phyloP scores from a whole-genome alignment of 2,797 vertebrate species.

The Catharus ustulatus region DNA sequence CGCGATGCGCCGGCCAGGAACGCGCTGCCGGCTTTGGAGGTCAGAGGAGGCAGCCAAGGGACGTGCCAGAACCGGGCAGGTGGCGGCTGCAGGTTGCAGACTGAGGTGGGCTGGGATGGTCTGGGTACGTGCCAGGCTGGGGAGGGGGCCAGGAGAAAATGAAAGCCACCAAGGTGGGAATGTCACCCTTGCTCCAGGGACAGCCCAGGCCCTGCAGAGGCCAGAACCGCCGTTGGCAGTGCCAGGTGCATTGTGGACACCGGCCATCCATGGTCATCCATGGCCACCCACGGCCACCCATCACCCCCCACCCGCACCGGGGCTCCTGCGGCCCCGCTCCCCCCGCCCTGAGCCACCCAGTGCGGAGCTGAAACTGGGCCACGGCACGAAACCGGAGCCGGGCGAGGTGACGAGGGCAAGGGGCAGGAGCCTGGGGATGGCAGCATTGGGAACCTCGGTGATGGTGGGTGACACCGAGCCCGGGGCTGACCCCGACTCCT shows the following conservation, averaged over 20 bases:
- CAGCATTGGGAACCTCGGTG: neutral
- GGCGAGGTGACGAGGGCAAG: neutral
- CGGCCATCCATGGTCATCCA: rapidly evolving
- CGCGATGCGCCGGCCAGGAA: neutral
- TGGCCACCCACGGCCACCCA: neutral
- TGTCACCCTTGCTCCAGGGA: neutral
- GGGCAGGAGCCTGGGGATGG: neutral
- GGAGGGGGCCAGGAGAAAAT: neutral
- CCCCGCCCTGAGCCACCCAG: neutral
- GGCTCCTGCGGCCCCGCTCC: neutral
- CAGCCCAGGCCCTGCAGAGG: neutral
- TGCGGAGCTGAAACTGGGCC: neutral
- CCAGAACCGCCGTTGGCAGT: neutral
- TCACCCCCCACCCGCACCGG: neutral
- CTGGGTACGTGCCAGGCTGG: neutral
- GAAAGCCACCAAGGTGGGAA: neutral
- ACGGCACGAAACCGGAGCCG: neutral
- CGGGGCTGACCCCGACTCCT: neutral
- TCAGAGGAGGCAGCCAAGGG: neutral
- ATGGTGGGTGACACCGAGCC: neutral
- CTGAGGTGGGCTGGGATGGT: neutral
- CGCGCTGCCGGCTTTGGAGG: neutral
- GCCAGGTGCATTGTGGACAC: neutral
- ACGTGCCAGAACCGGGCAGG: neutral
- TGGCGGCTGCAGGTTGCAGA: neutral